Evolutionary conservation across 2,888 invertebrate species (phyloP).

Genomic region (Bhutanitis thaidina): DNA sequence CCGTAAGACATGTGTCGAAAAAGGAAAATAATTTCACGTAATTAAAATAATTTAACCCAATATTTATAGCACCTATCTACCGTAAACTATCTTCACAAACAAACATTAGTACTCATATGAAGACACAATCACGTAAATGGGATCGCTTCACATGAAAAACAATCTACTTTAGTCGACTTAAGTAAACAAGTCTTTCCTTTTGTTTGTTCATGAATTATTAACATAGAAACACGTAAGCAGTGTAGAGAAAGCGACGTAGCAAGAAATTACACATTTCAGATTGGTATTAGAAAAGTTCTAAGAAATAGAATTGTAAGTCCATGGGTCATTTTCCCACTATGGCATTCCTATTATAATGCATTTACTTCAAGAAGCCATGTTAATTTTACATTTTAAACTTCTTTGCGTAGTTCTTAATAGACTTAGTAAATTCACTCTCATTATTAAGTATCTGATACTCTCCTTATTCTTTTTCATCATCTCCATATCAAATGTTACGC

Average conservation of each 20-base stretch:
- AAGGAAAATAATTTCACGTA: neutral
- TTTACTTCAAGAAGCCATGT: neutral
- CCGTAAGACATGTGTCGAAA: neutral
- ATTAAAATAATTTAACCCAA: neutral
- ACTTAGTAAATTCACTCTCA: no score
- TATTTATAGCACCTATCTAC: neutral
- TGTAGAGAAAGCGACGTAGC: no score
- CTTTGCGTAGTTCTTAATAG: no score
- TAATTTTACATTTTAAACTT: no score
- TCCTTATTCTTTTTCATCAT: no score
- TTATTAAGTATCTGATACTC: no score
- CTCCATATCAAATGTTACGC: no score
- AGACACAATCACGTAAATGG: slow-evolving; percentile 14
- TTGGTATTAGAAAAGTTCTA: no score
- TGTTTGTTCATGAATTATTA: slow-evolving; percentile 11
- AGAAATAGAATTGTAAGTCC: no score
- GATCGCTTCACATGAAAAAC: slow-evolving; percentile 8
- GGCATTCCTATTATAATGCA: no score
- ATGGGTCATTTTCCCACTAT: no score
- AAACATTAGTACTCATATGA: neutral
- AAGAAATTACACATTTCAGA: no score
- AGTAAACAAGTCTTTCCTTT: slow-evolving; percentile 13
- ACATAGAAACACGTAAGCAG: neutral
- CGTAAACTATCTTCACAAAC: neutral
- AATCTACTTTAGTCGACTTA: slow-evolving; percentile 5